Evolutionary conservation across 2,888 invertebrate genomes (phyloP).

Genomic region (Cistogaster globosa): DNA sequence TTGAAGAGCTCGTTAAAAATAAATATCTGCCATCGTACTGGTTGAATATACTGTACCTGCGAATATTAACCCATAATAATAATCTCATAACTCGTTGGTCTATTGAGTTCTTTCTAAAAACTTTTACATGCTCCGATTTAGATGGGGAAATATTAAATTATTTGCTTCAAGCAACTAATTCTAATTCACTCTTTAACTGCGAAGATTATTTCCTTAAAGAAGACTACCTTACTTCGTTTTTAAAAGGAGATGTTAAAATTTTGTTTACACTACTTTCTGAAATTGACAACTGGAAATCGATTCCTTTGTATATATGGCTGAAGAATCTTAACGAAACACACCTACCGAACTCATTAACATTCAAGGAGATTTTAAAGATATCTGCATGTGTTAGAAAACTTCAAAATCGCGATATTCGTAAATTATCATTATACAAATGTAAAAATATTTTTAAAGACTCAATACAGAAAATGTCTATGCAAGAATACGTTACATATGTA

Average conservation of each 20-base stretch:
- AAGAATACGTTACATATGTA: conserved; percentile 76
- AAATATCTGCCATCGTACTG: conserved; percentile 71
- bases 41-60: conserved; percentile 75
- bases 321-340: conserved; percentile 37
- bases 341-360: conserved; percentile 23
- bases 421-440: conserved; percentile 65
- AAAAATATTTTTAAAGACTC: conserved; percentile 69
- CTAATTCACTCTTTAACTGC: conserved; percentile 77
- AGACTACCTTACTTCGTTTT: conserved; percentile 66
- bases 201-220: conserved; percentile 72
- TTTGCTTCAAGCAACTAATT: conserved; percentile 78
- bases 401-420: conserved; percentile 75
- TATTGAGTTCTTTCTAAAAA: conserved; percentile 74
- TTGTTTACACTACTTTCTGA: conserved; percentile 64
- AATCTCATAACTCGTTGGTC: conserved; percentile 79
- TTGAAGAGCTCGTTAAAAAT: conserved; percentile 46
- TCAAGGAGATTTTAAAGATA: conserved; percentile 73
- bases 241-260: conserved; percentile 55
- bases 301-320: conserved; percentile 79
- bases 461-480: conserved; percentile 73
- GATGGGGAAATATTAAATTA: conserved; percentile 71
- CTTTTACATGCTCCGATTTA: conserved; percentile 72
- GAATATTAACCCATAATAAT: conserved; percentile 78
- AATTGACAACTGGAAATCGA: conserved; percentile 77
- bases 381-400: conserved; percentile 75